A percentile compares a stretch with the other conserved stretches of the same genome.
phyloP scores from a whole-genome alignment of 2,888 invertebrate genomes.

The Drosophila anomelani region DNA sequence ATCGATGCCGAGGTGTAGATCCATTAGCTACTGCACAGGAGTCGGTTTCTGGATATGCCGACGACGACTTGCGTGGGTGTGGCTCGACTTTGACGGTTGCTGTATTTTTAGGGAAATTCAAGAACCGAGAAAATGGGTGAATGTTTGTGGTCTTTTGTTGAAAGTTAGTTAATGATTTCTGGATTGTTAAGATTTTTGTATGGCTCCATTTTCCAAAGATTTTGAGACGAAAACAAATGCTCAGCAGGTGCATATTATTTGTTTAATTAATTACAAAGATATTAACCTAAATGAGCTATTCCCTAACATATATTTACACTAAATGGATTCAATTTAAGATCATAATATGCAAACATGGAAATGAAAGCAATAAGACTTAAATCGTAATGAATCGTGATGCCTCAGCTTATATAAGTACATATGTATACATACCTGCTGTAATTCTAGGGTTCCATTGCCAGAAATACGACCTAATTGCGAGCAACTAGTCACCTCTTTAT shows the following conservation, averaged over 20 bases:
- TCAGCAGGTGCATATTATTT: background rate
- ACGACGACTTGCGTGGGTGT: conserved; percentile 24
- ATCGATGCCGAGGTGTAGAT: conserved; percentile 67
- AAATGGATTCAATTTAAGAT: background rate
- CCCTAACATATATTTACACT: too few relatives aligned
- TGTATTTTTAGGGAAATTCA: conserved; percentile 1
- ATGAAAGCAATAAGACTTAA: background rate
- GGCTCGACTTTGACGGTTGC: conserved; percentile 26
- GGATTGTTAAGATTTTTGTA: background rate
- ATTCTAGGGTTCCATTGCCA: conserved; percentile 7
- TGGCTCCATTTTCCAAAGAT: too few relatives aligned
- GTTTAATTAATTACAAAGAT: background rate
- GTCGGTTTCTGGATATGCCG: conserved; percentile 15
- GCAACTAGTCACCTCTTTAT: conserved; percentile 27
- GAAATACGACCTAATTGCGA: conserved; percentile 30
- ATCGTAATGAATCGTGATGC: background rate
- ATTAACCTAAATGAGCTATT: background rate
- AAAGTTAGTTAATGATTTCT: background rate
- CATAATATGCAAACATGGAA: conserved; percentile 1
- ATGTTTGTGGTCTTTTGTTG: conserved; percentile 1
- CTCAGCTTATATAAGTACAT: background rate
- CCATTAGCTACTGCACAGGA: conserved; percentile 69
- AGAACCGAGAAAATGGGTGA: conserved; percentile 7
- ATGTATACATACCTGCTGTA: background rate
- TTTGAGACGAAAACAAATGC: background rate